These are phyloP conservation scores for Sarcophilus harrisii DNA, from an alignment of 2,797 vertebrate genomes.

Conservation along the genomic window DNA sequence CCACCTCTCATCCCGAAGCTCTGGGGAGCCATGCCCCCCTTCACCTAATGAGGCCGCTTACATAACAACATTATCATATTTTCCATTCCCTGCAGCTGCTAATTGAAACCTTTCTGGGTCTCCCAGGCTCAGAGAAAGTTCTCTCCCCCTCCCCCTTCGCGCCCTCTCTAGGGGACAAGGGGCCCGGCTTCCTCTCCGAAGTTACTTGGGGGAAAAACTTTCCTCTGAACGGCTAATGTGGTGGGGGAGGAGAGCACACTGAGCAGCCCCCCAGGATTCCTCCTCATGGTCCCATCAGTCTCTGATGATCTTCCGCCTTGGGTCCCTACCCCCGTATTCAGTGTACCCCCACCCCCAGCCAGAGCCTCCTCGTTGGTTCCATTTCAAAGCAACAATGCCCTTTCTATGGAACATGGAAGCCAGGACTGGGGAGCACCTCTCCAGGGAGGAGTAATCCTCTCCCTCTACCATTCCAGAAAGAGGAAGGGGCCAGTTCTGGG, in stretches of 20 bases:
- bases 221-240: background rate
- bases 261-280: background rate
- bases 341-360: background rate
- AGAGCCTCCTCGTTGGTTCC: background rate
- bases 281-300: background rate
- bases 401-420: background rate
- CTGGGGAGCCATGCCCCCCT: background rate
- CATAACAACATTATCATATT: background rate
- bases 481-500: background rate
- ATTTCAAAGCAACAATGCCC: background rate
- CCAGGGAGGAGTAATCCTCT: background rate
- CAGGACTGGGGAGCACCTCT: background rate
- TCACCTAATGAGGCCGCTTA: background rate
- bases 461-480: background rate
- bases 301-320: background rate
- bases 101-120: conserved; percentile 9
- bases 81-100: conserved; percentile 6
- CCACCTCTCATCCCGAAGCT: background rate
- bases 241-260: background rate
- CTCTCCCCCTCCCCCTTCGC: background rate
- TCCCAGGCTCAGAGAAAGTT: background rate
- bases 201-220: background rate
- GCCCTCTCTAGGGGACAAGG: background rate
- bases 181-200: background rate
- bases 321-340: background rate